phyloP scores from a whole-genome alignment of 1,140 invertebrate species.

The Euura lappo region DNA sequence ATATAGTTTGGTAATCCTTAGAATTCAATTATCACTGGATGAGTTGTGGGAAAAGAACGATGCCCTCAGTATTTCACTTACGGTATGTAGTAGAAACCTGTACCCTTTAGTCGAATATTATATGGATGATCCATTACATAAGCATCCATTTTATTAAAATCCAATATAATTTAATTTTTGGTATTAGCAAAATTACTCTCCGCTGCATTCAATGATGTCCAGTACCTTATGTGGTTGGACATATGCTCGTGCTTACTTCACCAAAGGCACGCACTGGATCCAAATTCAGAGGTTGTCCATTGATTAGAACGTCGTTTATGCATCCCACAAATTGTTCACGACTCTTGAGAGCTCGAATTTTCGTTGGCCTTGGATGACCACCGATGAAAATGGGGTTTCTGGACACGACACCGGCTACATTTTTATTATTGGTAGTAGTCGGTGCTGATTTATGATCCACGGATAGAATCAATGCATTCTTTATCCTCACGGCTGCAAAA shows the following conservation, averaged over 20 bases:
- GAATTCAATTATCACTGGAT: too few relatives aligned
- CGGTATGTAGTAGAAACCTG: too few relatives aligned
- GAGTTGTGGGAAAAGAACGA: too few relatives aligned
- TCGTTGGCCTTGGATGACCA: slow-evolving; percentile 73
- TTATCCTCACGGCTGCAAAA: slow-evolving; percentile 80
- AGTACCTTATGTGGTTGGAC: slow-evolving; percentile 72
- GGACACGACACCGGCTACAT: slow-evolving; percentile 75
- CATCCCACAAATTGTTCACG: slow-evolving; percentile 82
- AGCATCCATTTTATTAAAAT: too few relatives aligned
- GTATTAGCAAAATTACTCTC: not conserved
- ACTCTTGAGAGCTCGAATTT: slow-evolving; percentile 65
- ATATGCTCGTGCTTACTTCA: slow-evolving; percentile 73
- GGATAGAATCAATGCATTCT: slow-evolving; percentile 80
- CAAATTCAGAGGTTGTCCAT: slow-evolving; percentile 66
- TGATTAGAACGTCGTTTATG: slow-evolving; percentile 76
- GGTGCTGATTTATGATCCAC: slow-evolving; percentile 78
- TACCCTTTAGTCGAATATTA: too few relatives aligned
- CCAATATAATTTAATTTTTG: slow-evolving; percentile 2
- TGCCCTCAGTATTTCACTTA: too few relatives aligned
- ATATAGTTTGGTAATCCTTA: too few relatives aligned
- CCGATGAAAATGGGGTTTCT: slow-evolving; percentile 88
- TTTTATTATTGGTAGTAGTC: slow-evolving; percentile 70
- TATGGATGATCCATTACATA: too few relatives aligned
- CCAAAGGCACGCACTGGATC: slow-evolving; percentile 66
- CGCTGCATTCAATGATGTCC: not conserved